These are phyloP conservation scores for Scomber colias DNA, from an alignment of 2,113 vertebrate genomes.

Conservation along the genomic window DNA sequence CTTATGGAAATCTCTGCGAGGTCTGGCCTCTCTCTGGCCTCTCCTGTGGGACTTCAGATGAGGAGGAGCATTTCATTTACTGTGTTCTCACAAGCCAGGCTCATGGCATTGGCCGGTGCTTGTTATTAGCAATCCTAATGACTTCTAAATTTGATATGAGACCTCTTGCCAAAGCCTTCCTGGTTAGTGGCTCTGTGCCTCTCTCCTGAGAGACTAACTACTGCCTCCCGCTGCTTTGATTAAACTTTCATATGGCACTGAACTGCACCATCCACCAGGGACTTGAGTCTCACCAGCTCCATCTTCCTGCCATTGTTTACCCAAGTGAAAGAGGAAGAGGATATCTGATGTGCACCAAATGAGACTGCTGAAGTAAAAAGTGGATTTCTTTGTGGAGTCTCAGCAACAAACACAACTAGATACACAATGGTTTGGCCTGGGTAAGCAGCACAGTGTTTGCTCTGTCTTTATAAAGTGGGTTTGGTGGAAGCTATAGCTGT, in stretches of 20 bases:
- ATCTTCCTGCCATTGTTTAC: conserved; percentile 76
- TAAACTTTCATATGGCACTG: conserved; percentile 79
- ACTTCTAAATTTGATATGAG: conserved; percentile 84
- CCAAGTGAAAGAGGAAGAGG: conserved; percentile 74
- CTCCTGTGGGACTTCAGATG: conserved; percentile 61
- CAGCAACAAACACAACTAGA: conserved; percentile 56
- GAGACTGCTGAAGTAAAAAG: conserved; percentile 68
- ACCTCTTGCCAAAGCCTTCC: conserved; percentile 72
- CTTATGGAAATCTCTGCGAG: conserved; percentile 67
- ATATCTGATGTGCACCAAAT: conserved; percentile 79
- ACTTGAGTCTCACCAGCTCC: conserved; percentile 70
- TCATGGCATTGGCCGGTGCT: conserved; percentile 60
- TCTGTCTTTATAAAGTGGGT: conserved; percentile 69
- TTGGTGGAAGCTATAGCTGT: conserved; percentile 59
- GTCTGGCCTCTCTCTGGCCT: conserved; percentile 63
- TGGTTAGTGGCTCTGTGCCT: conserved; percentile 63
- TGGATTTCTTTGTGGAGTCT: conserved; percentile 63
- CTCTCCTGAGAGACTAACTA: conserved; percentile 69
- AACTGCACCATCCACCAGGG: conserved; percentile 64
- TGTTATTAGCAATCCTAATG: conserved; percentile 83
- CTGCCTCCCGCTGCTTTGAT: conserved; percentile 80
- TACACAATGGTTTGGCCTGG: conserved; percentile 57
- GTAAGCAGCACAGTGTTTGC: conserved; percentile 69
- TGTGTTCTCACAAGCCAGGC: conserved; percentile 58
- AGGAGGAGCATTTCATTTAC: conserved; percentile 71